phyloP scores from a whole-genome alignment of 2,113 vertebrate genomes.

The Ceyx cyanopectus region DNA sequence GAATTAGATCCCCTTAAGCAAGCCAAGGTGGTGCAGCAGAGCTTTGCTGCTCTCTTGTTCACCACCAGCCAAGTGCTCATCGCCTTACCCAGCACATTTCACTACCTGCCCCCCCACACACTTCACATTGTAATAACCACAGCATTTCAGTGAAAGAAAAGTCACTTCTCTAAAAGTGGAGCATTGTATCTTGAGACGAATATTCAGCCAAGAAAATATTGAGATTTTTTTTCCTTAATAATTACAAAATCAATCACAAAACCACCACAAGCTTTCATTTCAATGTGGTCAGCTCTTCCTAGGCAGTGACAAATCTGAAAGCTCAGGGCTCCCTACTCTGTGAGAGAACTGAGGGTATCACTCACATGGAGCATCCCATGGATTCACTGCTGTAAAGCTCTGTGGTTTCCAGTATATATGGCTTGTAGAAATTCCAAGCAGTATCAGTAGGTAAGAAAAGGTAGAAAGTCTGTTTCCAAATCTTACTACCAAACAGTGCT shows the following conservation, averaged over 20 bases:
- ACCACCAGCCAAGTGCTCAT: rapidly evolving
- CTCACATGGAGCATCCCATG: not conserved
- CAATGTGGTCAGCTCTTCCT: not conserved
- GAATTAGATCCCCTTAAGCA: not conserved
- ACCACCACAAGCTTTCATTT: not conserved
- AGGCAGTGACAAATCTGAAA: not conserved
- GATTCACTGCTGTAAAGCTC: not conserved
- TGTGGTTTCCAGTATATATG: rapidly evolving
- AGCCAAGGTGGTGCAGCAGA: not conserved
- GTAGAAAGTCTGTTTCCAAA: not conserved
- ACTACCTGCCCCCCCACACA: not conserved
- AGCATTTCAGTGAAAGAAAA: not conserved
- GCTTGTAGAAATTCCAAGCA: not conserved
- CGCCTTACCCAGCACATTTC: not conserved
- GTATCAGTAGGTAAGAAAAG: not conserved
- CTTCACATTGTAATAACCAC: not conserved
- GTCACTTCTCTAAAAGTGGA: not conserved
- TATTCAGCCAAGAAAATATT: not conserved
- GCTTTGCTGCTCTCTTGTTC: not conserved
- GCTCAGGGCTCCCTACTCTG: not conserved
- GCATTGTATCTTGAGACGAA: not conserved
- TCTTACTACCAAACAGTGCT: not conserved
- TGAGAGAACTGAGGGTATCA: not conserved
- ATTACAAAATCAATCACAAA: not conserved
- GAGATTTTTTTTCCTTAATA: not conserved